These are phyloP conservation scores for Amazona vittata DNA, from an alignment of 2,113 vertebrate species.

Conservation along the genomic window DNA sequence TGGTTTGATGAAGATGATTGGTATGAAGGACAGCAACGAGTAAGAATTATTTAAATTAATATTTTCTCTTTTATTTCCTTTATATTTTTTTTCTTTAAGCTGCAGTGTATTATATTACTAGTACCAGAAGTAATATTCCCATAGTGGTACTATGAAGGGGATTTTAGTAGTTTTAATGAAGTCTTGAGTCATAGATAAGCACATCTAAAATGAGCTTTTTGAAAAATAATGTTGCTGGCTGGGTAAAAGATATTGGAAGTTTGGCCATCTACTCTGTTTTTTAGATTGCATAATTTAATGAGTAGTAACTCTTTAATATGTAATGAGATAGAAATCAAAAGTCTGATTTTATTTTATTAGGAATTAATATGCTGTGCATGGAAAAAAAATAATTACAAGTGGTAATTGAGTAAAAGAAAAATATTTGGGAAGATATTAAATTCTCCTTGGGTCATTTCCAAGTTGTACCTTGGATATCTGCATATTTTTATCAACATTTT, in stretches of 20 bases:
- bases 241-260: background rate
- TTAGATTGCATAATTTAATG: background rate
- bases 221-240: background rate
- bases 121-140: background rate
- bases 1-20: slow-evolving; percentile 83
- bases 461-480: background rate
- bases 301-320: background rate
- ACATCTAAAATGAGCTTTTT: background rate
- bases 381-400: background rate
- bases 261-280: background rate
- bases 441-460: background rate
- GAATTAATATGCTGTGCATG: background rate
- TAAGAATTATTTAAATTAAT: slow-evolving; percentile 69
- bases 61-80: slow-evolving; percentile 7
- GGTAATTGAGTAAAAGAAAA: background rate
- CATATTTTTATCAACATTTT: slow-evolving; percentile 34
- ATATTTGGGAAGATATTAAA: background rate
- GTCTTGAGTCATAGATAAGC: background rate
- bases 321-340: background rate
- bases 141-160: background rate
- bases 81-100: background rate
- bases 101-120: background rate
- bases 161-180: slow-evolving; percentile 12
- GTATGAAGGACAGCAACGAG: slow-evolving; percentile 81
- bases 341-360: background rate